These are phyloP conservation scores for Lasioglossum calceatum DNA, from an alignment of 2,888 invertebrate genomes.

Conservation along the genomic window DNA sequence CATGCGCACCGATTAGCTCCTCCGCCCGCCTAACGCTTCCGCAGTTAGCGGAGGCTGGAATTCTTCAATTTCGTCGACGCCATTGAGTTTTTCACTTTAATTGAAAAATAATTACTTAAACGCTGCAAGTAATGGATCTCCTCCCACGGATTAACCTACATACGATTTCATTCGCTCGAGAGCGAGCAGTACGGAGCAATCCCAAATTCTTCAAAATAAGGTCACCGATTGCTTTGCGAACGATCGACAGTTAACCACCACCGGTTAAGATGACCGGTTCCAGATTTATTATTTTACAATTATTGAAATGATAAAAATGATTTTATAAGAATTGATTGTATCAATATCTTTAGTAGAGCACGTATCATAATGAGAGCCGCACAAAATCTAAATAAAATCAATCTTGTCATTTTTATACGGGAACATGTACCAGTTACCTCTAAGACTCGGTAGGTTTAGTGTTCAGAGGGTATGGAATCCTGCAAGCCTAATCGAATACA, in stretches of 20 bases:
- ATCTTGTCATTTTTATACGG: too few species aligned
- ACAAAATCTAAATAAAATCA: too few species aligned
- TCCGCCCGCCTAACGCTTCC: constrained; percentile 10
- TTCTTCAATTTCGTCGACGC: constrained; percentile 36
- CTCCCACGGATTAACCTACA: constrained; percentile 57
- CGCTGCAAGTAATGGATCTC: constrained; percentile 43
- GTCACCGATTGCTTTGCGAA: neutral
- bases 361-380: too few species aligned
- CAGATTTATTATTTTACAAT: too few species aligned
- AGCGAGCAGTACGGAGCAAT: neutral
- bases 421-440: too few species aligned
- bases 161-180: constrained; percentile 31
- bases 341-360: too few species aligned
- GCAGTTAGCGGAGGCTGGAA: constrained; percentile 22
- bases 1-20: constrained; percentile 7
- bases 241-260: neutral
- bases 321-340: too few species aligned
- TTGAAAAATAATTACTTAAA: constrained; percentile 62
- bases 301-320: too few species aligned
- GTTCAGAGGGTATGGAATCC: too few species aligned
- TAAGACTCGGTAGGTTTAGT: too few species aligned
- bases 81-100: constrained; percentile 44
- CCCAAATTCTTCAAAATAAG: neutral
- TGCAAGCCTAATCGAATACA: too few species aligned
- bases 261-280: too few species aligned